phyloP scores from a whole-genome alignment of 1,140 invertebrate genomes.

The Riptortus pedestris region DNA sequence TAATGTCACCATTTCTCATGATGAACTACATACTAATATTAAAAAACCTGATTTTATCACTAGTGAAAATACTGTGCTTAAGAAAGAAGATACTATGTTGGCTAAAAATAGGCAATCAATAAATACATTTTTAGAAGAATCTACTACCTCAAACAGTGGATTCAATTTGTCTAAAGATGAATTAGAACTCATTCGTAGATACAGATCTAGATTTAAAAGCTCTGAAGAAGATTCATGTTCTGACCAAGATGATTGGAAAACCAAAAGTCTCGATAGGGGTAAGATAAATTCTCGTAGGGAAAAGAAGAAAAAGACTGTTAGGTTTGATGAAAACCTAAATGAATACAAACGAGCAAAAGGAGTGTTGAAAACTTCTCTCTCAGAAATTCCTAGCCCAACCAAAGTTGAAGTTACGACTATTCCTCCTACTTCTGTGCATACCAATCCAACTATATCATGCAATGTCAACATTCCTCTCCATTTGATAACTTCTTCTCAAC shows the following conservation, averaged over 20 bases:
- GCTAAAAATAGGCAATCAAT: too few relatives aligned
- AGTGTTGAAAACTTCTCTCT: conserved; percentile 18
- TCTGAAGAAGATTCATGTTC: conserved; percentile 7
- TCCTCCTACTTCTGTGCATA: conserved; percentile 1
- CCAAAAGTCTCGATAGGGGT: neutral
- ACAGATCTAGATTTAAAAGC: neutral
- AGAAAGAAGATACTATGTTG: too few relatives aligned
- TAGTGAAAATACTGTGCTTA: too few relatives aligned
- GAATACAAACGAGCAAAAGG: neutral
- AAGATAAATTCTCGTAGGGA: neutral
- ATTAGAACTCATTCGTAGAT: neutral
- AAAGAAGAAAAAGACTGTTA: neutral
- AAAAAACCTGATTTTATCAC: too few relatives aligned
- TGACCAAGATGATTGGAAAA: neutral
- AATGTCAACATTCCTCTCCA: conserved; percentile 22
- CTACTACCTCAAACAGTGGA: too few relatives aligned
- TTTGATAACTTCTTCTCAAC: neutral
- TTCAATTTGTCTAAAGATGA: conserved; percentile 2
- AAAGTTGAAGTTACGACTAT: conserved; percentile 23
- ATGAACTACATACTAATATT: too few relatives aligned
- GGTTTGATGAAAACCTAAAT: neutral
- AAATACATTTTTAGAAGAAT: too few relatives aligned
- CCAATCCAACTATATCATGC: conserved; percentile 15
- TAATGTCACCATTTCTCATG: too few relatives aligned
- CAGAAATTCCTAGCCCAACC: conserved; percentile 21